These are phyloP conservation scores for Euwallacea fornicatus DNA, from an alignment of 1,140 invertebrate species.

Conservation along the genomic window DNA sequence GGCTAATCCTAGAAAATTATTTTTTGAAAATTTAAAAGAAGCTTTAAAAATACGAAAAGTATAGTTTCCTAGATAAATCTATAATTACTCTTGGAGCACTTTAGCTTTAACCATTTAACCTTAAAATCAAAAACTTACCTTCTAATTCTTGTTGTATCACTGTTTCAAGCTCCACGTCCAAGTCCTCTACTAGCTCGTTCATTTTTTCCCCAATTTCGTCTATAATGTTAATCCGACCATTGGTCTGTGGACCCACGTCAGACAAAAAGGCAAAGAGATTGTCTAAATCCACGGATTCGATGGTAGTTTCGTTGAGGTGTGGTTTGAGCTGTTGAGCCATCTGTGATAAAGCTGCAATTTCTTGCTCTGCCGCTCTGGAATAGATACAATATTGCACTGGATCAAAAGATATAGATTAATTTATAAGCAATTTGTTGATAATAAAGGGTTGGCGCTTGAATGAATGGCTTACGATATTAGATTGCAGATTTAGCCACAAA, in stretches of 20 bases:
- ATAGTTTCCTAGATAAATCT: too few species aligned
- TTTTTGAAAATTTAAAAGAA: too few species aligned
- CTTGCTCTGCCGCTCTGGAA: conserved; percentile 70
- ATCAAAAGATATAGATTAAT: too few species aligned
- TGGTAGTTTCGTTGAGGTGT: conserved; percentile 59
- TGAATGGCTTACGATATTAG: too few species aligned
- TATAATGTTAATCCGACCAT: conserved; percentile 61
- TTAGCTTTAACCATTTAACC: too few species aligned
- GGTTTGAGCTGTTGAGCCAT: conserved; percentile 77
- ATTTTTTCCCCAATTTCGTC: conserved; percentile 85
- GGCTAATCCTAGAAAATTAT: conserved; percentile 44
- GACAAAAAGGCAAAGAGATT: conserved; percentile 92
- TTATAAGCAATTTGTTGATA: too few species aligned
- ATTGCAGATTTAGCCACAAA: too few species aligned
- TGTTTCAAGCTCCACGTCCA: conserved; percentile 70
- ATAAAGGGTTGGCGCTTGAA: too few species aligned
- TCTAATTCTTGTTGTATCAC: conserved; percentile 64
- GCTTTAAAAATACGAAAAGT: too few species aligned
- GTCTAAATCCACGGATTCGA: conserved; percentile 81
- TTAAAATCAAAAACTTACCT: conserved; percentile 15
- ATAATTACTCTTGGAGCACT: too few species aligned
- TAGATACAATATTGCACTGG: conserved; percentile 37
- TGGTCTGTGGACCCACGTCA: conserved; percentile 68
- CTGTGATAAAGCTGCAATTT: conserved; percentile 72
- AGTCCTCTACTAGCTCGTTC: conserved; percentile 77